Percentiles rank a stretch among this genome's conserved stretches.
Evolutionary conservation across 2,888 invertebrate species (phyloP).

Genomic region (Megalurothrips usitatus): DNA sequence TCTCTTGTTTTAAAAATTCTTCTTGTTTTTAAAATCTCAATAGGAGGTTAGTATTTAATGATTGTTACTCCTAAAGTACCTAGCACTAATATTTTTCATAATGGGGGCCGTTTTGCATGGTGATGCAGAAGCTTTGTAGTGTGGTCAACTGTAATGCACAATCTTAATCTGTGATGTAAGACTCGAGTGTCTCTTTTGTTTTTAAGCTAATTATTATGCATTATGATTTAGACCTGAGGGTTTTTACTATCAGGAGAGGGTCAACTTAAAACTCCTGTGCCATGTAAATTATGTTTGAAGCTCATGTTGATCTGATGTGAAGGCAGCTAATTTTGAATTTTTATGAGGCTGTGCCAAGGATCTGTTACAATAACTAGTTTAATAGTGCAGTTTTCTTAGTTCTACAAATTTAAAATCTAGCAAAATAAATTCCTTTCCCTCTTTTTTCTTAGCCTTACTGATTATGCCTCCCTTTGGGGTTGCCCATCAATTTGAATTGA

Average conservation of each 20-base stretch:
- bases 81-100: not conserved
- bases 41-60: not conserved
- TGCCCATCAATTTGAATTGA: not conserved
- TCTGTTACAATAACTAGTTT: not conserved
- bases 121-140: not conserved
- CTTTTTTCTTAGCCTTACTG: not conserved
- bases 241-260: not conserved
- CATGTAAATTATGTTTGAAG: not conserved
- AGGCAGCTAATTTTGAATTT: not conserved
- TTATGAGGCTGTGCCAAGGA: not conserved
- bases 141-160: not conserved
- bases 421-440: not conserved
- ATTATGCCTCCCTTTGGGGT: not conserved
- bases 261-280: not conserved
- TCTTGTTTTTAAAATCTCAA: not conserved
- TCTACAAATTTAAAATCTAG: not conserved
- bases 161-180: not conserved
- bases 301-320: not conserved
- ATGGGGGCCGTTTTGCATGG: not conserved
- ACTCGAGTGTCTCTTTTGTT: not conserved
- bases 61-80: not conserved
- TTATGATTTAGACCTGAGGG: not conserved
- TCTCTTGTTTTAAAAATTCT: not conserved
- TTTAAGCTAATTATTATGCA: not conserved
- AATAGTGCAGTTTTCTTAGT: not conserved